These are phyloP conservation scores for Pseudoatta argentina DNA, from an alignment of 1,140 invertebrate species.

Conservation along the genomic window DNA sequence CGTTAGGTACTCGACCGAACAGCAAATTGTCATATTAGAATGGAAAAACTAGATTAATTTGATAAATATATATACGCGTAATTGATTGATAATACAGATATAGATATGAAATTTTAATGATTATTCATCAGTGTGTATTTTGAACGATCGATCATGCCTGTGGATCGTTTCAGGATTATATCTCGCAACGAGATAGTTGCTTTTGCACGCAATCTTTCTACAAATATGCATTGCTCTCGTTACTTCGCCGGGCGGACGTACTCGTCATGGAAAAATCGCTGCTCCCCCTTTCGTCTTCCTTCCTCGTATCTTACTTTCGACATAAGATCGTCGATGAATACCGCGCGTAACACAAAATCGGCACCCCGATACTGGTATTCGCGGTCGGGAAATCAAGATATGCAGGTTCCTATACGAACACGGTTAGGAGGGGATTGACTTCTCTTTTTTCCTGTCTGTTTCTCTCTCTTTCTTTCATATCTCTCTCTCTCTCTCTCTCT, in stretches of 20 bases:
- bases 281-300: slow-evolving; percentile 42
- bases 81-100: not conserved
- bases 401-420: slow-evolving; percentile 60
- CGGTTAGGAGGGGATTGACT: slow-evolving; percentile 64
- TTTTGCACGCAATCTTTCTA: not conserved
- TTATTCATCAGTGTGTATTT: not conserved
- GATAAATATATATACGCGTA: too few relatives aligned
- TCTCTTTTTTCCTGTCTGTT: slow-evolving; percentile 53
- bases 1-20: not conserved
- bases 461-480: slow-evolving; percentile 8
- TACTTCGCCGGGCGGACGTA: slow-evolving; percentile 15
- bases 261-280: slow-evolving; percentile 29
- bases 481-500: slow-evolving; percentile 12
- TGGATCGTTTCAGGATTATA: not conserved
- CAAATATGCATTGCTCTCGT: slow-evolving; percentile 33
- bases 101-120: not conserved
- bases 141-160: not conserved
- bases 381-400: slow-evolving; percentile 70
- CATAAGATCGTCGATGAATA: slow-evolving; percentile 65
- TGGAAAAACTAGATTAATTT: not conserved
- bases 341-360: slow-evolving; percentile 61
- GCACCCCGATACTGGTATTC: slow-evolving; percentile 67
- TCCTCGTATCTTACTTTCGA: slow-evolving; percentile 65
- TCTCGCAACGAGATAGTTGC: not conserved
- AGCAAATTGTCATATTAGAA: not conserved